Evolutionary conservation across 2,888 invertebrate genomes (phyloP), one percentile per base, ranked within the genome.

Genomic region (Leptothorax acervorum): DNA sequence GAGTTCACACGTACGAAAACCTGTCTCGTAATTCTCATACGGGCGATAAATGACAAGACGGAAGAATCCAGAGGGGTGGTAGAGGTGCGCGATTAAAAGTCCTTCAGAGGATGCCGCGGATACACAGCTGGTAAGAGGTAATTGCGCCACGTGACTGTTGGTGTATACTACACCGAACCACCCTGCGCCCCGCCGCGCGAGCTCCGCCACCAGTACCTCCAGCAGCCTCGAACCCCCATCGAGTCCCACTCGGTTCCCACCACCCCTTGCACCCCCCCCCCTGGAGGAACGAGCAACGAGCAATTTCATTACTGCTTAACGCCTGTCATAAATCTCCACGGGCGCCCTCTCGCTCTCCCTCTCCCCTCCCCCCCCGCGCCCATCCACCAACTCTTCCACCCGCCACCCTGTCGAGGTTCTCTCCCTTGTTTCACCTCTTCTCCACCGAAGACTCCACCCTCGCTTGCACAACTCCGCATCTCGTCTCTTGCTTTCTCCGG

Each of bases 241-340:
- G 87, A 89, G 89, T 88, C 92, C 88, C 91, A 85, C 93, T 89
- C 88, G 89, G 91, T 89, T 91, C 92, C 89, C 92, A 91, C 89
- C 90, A 91, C 89, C 90, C 91, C 88, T 82, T 82, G 78, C 88
- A 82, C 91, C 91, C 76, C 53, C 89, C 76, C 53, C 89, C 92
- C 35, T 90, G 88, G 91, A 92, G 93, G 93, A 94, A 93, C 94
- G 94, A 94, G 94, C 93, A 94, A 94, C 94, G 94, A 94, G 95
- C 95, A 95, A 95, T 95, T 95, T 95, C 95, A 95, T 95, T 95
- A 95, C 95, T 95, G 95, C 95, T 95, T 95, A 95, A 95, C 95
- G 95, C 94, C 95, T 94, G 94, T 95, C 95, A 95, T 95, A 95
- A 95, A 95, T 95, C 95, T 95, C 93, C 93, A 90, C 92, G 93